Evolutionary conservation across 1,140 invertebrate species (phyloP).

Genomic region (Pteromalus puparum): DNA sequence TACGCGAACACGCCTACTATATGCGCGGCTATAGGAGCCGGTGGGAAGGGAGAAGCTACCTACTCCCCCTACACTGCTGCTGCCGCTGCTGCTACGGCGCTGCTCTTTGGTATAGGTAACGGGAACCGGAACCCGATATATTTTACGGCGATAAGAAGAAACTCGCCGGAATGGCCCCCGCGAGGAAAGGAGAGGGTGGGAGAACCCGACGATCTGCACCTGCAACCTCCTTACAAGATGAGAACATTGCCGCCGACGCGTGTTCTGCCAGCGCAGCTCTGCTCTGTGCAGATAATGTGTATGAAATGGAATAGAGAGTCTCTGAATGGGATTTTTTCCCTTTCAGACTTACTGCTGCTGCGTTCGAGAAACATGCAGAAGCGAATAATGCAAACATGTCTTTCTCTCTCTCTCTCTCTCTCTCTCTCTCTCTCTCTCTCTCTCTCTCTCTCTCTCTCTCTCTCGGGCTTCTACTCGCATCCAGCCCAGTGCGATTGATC

Average conservation of each 20-base stretch:
- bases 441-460: too few relatives aligned
- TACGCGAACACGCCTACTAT: conserved; percentile 71
- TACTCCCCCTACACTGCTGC: neutral
- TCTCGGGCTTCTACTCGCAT: too few relatives aligned
- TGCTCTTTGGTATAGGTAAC: conserved; percentile 64
- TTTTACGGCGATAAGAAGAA: conserved; percentile 69
- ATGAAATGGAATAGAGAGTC: neutral
- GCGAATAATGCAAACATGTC: too few relatives aligned
- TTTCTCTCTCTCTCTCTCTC: too few relatives aligned
- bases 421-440: too few relatives aligned
- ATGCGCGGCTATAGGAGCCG: conserved; percentile 45
- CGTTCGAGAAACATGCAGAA: too few relatives aligned
- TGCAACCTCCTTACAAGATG: conserved; percentile 38
- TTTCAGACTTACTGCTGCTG: too few relatives aligned
- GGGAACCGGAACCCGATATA: conserved; percentile 69
- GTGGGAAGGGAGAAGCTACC: conserved; percentile 3
- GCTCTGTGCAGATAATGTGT: neutral
- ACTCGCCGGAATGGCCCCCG: conserved; percentile 46
- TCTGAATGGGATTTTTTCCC: neutral
- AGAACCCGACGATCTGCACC: conserved; percentile 28
- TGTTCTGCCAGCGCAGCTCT: neutral
- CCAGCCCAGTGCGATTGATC: neutral
- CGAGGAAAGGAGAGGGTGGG: conserved; percentile 21
- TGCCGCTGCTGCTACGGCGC: neutral
- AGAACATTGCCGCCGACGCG: conserved; percentile 16